These are phyloP conservation scores for Ylistrum balloti DNA, from an alignment of 1,140 invertebrate species.

Conservation along the genomic window DNA sequence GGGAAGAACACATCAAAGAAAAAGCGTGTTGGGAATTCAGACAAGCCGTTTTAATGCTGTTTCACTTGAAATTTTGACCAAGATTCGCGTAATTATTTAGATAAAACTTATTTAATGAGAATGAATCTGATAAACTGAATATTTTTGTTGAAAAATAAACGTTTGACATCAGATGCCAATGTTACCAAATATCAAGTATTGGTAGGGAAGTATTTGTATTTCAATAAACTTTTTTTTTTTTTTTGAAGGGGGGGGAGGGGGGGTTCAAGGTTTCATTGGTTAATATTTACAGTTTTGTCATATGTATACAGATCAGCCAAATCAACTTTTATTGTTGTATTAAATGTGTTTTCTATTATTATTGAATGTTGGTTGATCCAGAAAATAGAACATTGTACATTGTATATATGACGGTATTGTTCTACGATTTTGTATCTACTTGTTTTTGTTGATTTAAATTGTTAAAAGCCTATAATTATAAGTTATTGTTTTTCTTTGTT, in stretches of 20 bases:
- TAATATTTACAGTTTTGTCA: background rate
- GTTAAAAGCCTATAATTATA: background rate
- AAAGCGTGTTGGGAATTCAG: background rate
- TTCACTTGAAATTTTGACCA: background rate
- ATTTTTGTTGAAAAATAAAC: too few relatives aligned
- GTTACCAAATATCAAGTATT: too few relatives aligned
- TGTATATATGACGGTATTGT: background rate
- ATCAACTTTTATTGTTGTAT: background rate
- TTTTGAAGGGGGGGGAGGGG: too few relatives aligned
- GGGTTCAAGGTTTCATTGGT: background rate
- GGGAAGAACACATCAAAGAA: background rate
- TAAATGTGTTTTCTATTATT: background rate
- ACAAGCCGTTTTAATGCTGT: background rate
- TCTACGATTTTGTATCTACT: background rate
- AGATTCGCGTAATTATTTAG: too few relatives aligned
- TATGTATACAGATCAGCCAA: background rate
- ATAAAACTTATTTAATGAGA: too few relatives aligned
- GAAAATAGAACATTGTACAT: background rate
- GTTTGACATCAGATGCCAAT: too few relatives aligned
- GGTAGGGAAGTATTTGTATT: too few relatives aligned
- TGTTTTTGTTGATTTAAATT: background rate
- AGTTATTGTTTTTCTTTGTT: slow-evolving; percentile 11
- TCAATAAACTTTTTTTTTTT: too few relatives aligned
- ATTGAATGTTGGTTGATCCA: background rate
- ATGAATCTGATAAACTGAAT: background rate